Conservation (phyloP, 2,797 vertebrate species). For the Melanotaenia pygmaea region DNA sequence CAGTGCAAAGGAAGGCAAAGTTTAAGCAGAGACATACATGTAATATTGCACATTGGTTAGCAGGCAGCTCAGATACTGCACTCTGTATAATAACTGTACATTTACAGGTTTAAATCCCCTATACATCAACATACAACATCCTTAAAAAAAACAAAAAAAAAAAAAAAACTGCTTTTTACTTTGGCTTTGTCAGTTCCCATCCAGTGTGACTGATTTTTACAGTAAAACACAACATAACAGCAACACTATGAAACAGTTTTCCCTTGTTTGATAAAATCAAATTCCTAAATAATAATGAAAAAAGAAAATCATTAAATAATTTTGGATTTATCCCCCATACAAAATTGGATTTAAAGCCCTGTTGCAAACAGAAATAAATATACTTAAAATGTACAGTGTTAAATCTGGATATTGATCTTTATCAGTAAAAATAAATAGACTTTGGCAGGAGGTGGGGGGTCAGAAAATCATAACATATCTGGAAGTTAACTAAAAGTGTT, state of each 20-base stretch:
- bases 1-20: conserved; percentile 72
- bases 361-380: conserved; percentile 24
- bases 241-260: conserved; percentile 11
- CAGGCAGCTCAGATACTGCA: conserved; percentile 67
- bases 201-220: conserved; percentile 83
- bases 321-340: conserved; percentile 31
- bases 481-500: conserved; percentile 56
- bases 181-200: conserved; percentile 75
- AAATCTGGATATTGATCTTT: conserved; percentile 23
- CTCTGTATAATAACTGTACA: conserved; percentile 50
- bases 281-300: conserved; percentile 41
- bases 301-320: conserved; percentile 15
- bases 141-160: conserved; percentile 49
- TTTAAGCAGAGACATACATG: conserved; percentile 53
- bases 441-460: conserved; percentile 44
- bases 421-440: conserved; percentile 62
- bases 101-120: conserved; percentile 51
- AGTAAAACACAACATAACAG: conserved; percentile 70
- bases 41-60: conserved; percentile 83
- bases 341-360: conserved; percentile 35
- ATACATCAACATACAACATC: conserved; percentile 44
- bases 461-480: conserved; percentile 8
- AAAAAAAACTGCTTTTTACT: conserved; percentile 62
- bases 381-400: conserved; percentile 57
- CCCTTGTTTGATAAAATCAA: conserved; percentile 46